A percentile compares a stretch with the other conserved stretches of the same genome.
Conservation (phyloP, 2,797 vertebrate species). For the Tamandua tetradactyla region DNA sequence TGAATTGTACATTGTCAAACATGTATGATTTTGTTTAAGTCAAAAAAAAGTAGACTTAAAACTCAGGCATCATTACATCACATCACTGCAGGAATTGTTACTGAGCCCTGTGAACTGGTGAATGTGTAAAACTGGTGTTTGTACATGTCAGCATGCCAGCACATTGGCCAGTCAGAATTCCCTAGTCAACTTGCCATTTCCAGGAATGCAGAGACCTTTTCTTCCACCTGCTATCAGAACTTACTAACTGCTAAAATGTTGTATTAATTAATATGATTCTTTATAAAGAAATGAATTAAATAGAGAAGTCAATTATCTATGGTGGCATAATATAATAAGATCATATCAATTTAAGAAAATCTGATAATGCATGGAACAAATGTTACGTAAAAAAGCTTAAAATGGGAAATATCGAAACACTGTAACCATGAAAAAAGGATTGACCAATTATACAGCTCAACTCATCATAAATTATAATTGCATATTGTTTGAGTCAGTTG, state of each 20-base stretch:
- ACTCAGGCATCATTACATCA: no score
- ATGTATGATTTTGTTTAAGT: no score
- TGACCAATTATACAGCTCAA: background rate
- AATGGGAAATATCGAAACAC: background rate
- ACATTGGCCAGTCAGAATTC: background rate
- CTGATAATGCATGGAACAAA: background rate
- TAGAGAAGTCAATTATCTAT: background rate
- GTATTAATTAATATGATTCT: background rate
- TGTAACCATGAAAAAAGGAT: background rate
- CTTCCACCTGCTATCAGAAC: background rate
- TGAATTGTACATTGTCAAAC: background rate
- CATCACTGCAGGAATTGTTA: no score
- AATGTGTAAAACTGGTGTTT: background rate
- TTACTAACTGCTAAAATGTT: background rate
- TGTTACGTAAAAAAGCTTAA: fast-evolving
- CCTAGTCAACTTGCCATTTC: no score
- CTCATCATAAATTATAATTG: background rate
- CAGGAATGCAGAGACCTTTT: background rate
- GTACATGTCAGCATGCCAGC: background rate
- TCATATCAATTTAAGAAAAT: background rate
- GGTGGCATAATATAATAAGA: background rate
- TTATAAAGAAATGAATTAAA: background rate
- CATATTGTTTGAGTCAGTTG: background rate
- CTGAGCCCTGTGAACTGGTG: no score
- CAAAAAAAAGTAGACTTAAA: background rate